A percentile compares a stretch with the other conserved stretches of the same genome.
Evolutionary conservation across 2,113 vertebrate genomes (phyloP).

Genomic region (Silurus glanis): DNA sequence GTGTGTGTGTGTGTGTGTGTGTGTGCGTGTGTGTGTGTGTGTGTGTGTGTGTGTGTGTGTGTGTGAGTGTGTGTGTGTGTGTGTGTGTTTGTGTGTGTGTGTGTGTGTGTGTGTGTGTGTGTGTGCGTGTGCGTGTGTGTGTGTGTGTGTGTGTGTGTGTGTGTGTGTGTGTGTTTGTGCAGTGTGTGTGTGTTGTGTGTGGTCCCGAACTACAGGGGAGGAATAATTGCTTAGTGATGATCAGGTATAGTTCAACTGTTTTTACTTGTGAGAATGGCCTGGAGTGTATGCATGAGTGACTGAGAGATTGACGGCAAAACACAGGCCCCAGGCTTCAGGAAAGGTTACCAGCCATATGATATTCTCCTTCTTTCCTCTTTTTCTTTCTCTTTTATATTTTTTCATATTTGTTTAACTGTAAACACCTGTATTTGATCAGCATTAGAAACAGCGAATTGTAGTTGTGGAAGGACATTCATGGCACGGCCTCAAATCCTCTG

Average conservation of each 20-base stretch:
- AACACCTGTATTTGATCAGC: constrained; percentile 37
- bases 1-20: neutral
- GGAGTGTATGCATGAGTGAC: constrained; percentile 1
- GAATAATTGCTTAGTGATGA: neutral
- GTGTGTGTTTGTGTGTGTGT: neutral
- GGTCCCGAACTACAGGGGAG: neutral
- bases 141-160: constrained; percentile 18
- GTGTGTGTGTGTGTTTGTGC: constrained; percentile 5
- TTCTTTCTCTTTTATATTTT: neutral
- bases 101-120: neutral
- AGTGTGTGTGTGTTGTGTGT: constrained; percentile 12
- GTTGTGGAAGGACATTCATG: constrained; percentile 23
- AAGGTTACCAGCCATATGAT: neutral
- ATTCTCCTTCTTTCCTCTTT: neutral
- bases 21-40: neutral
- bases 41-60: constrained; percentile 19
- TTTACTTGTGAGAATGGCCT: constrained; percentile 7
- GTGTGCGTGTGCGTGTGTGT: neutral
- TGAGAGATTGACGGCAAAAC: constrained; percentile 9
- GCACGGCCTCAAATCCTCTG: neutral
- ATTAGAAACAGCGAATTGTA: constrained; percentile 1
- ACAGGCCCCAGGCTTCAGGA: neutral
- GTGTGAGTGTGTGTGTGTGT: neutral
- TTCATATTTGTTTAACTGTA: constrained; percentile 32
- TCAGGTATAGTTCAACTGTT: constrained; percentile 2